Percentiles rank a stretch among this genome's conserved stretches.
Conservation (phyloP, 1,140 invertebrate genomes). For the Dolichoris vasculosae region DNA sequence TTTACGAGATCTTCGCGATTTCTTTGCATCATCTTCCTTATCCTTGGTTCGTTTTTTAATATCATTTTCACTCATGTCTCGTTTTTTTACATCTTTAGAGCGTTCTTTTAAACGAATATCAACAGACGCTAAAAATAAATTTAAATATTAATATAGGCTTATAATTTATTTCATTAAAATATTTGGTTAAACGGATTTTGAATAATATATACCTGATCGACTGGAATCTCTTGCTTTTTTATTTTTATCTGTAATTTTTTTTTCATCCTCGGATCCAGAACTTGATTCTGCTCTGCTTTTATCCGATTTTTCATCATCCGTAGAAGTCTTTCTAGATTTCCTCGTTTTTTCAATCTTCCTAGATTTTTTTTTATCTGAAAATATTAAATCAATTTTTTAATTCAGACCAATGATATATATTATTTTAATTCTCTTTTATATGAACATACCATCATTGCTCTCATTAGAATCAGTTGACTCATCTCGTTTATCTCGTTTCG, state of each 20-base stretch:
- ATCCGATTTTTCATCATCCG: slow-evolving; percentile 71
- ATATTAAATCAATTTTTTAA: slow-evolving; percentile 11
- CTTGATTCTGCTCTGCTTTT: slow-evolving; percentile 68
- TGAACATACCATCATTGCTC: slow-evolving; percentile 69
- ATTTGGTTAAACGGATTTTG: neutral
- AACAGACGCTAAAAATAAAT: slow-evolving; percentile 56
- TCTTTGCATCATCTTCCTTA: slow-evolving; percentile 73
- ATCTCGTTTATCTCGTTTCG: slow-evolving; percentile 71
- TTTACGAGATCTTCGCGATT: slow-evolving; percentile 74
- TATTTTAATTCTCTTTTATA: slow-evolving; percentile 8
- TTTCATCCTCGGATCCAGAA: slow-evolving; percentile 69
- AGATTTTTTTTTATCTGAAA: slow-evolving; percentile 69
- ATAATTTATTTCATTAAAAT: slow-evolving; percentile 23
- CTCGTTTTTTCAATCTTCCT: slow-evolving; percentile 68
- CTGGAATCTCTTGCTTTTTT: slow-evolving; percentile 64
- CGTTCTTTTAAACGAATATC: slow-evolving; percentile 67
- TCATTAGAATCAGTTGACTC: slow-evolving; percentile 74
- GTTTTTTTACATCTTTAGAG: slow-evolving; percentile 69
- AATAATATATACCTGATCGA: slow-evolving; percentile 60
- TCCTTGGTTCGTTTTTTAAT: slow-evolving; percentile 69
- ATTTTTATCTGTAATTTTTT: slow-evolving; percentile 66
- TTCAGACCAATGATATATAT: neutral
- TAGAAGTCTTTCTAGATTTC: slow-evolving; percentile 67
- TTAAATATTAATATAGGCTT: slow-evolving; percentile 1
- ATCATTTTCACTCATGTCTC: slow-evolving; percentile 72